These are phyloP conservation scores for Apodemia duryi DNA, from an alignment of 2,888 invertebrate genomes.

Conservation along the genomic window DNA sequence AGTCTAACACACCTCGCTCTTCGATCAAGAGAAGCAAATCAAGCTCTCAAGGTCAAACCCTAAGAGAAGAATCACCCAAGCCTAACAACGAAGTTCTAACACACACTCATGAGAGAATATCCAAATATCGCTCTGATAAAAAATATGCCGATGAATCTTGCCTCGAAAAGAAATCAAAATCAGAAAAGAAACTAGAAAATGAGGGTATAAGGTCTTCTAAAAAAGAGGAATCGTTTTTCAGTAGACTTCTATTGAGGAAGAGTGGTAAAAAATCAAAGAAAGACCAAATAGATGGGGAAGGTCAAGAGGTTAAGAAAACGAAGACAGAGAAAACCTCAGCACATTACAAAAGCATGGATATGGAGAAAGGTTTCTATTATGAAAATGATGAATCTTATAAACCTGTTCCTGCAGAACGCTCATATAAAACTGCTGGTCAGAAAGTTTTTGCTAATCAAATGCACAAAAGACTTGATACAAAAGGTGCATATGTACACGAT, in stretches of 20 bases:
- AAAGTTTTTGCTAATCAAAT: constrained; percentile 72
- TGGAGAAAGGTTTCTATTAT: constrained; percentile 46
- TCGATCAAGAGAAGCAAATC: constrained; percentile 74
- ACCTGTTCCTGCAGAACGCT: constrained; percentile 63
- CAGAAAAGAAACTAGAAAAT: constrained; percentile 69
- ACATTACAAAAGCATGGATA: constrained; percentile 59
- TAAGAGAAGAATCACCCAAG: constrained; percentile 56
- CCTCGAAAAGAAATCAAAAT: constrained; percentile 71
- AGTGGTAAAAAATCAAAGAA: constrained; percentile 85
- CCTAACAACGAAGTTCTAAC: constrained; percentile 43
- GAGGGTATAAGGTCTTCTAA: constrained; percentile 72
- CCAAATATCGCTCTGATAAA: constrained; percentile 56
- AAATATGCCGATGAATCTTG: constrained; percentile 69
- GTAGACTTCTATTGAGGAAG: constrained; percentile 82
- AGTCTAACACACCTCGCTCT: constrained; percentile 61
- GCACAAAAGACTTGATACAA: constrained; percentile 73
- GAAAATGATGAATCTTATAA: constrained; percentile 51
- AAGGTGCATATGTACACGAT: constrained; percentile 73
- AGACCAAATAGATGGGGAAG: constrained; percentile 65
- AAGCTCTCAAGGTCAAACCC: constrained; percentile 66
- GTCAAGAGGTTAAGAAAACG: constrained; percentile 59
- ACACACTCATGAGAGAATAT: constrained; percentile 56
- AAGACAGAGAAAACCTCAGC: constrained; percentile 57
- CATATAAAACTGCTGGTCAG: constrained; percentile 69
- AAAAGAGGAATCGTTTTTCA: constrained; percentile 82